Conservation (phyloP, 2,113 vertebrate genomes). For the Uria lomvia region DNA sequence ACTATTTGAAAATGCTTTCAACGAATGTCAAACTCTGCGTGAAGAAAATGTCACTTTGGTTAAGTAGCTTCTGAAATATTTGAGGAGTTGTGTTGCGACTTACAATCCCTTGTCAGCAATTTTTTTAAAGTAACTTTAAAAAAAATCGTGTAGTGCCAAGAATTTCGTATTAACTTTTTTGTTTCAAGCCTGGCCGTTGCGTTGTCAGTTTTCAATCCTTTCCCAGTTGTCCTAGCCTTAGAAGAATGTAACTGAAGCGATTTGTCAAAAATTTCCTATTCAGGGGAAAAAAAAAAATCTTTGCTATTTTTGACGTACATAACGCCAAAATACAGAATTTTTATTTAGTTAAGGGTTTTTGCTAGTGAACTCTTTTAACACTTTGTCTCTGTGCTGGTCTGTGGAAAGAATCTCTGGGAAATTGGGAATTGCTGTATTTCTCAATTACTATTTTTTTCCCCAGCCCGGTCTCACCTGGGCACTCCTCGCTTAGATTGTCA, state of each 20-base stretch:
- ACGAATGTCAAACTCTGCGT: neutral
- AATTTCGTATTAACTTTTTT: neutral
- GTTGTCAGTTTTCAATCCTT: neutral
- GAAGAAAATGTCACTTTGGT: neutral
- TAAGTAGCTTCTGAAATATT: neutral
- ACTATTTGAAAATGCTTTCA: neutral
- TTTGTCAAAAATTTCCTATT: neutral
- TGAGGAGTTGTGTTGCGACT: neutral
- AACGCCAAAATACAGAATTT: neutral
- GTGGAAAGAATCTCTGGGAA: neutral
- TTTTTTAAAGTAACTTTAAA: neutral
- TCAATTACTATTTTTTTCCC: neutral
- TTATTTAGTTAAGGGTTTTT: neutral
- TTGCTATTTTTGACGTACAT: neutral
- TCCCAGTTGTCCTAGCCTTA: neutral
- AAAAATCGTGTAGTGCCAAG: rapidly evolving
- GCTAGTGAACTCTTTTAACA: neutral
- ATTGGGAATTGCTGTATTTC: neutral
- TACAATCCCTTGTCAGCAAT: neutral
- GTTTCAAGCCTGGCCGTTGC: neutral
- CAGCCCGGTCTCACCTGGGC: neutral
- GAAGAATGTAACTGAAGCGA: neutral
- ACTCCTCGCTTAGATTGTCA: neutral
- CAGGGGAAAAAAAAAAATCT: neutral
- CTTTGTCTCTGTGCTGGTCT: neutral